Percentiles rank a stretch among this genome's conserved stretches.
These are phyloP conservation scores for Eupleurogrammus muticus DNA, from an alignment of 2,797 vertebrate species.

Conservation along the genomic window DNA sequence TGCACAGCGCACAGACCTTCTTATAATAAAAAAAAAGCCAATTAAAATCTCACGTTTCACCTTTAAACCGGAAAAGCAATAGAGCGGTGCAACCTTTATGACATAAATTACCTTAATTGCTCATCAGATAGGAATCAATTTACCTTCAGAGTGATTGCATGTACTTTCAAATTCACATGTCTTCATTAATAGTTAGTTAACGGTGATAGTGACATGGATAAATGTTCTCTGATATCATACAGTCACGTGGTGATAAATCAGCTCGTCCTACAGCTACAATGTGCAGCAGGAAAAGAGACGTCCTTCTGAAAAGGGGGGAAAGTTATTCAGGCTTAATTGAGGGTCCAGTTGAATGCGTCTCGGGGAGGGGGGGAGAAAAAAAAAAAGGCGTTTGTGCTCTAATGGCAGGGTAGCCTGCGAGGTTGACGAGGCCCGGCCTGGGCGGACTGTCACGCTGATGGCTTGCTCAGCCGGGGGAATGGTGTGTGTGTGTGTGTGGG, in stretches of 20 bases:
- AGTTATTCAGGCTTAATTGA: constrained; percentile 83
- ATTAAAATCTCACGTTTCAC: too few relatives aligned
- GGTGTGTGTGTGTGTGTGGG: too few relatives aligned
- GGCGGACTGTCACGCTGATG: constrained; percentile 88
- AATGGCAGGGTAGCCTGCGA: constrained; percentile 77
- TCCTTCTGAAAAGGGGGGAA: constrained; percentile 68
- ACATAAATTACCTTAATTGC: constrained; percentile 40
- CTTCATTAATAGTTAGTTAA: constrained; percentile 24
- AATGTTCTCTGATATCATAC: constrained; percentile 36
- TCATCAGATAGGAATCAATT: constrained; percentile 37
- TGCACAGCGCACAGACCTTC: too few relatives aligned
- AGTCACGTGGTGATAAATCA: constrained; percentile 56
- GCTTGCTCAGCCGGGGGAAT: constrained; percentile 90
- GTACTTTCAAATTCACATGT: constrained; percentile 35
- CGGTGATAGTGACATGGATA: constrained; percentile 35
- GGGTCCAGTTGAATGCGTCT: constrained; percentile 76
- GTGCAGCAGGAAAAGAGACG: constrained; percentile 64
- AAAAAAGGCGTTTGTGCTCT: constrained; percentile 75
- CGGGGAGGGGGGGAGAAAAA: too few relatives aligned
- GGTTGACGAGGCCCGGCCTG: constrained; percentile 80
- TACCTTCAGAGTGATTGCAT: constrained; percentile 21
- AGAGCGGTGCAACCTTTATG: constrained; percentile 11
- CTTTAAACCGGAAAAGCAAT: not conserved
- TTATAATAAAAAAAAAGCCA: too few relatives aligned
- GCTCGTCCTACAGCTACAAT: constrained; percentile 54